phyloP scores from a whole-genome alignment of 2,113 vertebrate species.

The Ochotona princeps region DNA sequence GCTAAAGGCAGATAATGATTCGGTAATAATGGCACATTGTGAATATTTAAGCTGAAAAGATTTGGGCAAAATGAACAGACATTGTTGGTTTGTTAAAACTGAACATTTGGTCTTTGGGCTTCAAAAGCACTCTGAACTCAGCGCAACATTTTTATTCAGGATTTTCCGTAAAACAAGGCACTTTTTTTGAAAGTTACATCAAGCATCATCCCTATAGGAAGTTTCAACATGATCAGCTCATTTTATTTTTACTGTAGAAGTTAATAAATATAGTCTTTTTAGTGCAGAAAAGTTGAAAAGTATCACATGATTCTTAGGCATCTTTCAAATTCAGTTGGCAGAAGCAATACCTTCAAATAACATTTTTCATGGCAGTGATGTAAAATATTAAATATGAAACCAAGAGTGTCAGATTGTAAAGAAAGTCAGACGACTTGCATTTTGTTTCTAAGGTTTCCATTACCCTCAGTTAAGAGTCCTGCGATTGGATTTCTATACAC shows the following conservation, averaged over 20 bases:
- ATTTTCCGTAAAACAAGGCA: constrained; percentile 79
- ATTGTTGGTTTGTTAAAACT: constrained; percentile 89
- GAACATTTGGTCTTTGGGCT: constrained; percentile 88
- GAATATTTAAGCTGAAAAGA: constrained; percentile 92
- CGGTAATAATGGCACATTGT: constrained; percentile 95
- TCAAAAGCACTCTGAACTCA: constrained; percentile 83
- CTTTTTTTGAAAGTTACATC: constrained; percentile 71
- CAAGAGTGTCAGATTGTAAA: constrained; percentile 80
- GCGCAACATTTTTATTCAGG: constrained; percentile 83
- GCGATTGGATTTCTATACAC: constrained; percentile 79
- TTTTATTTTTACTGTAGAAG: constrained; percentile 79
- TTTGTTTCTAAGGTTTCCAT: constrained; percentile 80
- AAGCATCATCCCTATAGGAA: constrained; percentile 52
- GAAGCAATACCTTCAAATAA: constrained; percentile 81
- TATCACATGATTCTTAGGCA: constrained; percentile 63
- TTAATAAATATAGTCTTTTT: constrained; percentile 63
- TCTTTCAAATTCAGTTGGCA: constrained; percentile 80
- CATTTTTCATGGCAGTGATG: constrained; percentile 78
- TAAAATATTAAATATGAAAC: constrained; percentile 84
- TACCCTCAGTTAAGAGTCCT: constrained; percentile 74
- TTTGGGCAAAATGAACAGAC: constrained; percentile 90
- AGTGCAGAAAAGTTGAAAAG: constrained; percentile 70
- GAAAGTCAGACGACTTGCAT: constrained; percentile 82
- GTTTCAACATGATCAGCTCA: constrained; percentile 72
- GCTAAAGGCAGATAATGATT: constrained; percentile 96